phyloP scores from a whole-genome alignment of 1,140 invertebrate species.

The Scaptomyza graminum region DNA sequence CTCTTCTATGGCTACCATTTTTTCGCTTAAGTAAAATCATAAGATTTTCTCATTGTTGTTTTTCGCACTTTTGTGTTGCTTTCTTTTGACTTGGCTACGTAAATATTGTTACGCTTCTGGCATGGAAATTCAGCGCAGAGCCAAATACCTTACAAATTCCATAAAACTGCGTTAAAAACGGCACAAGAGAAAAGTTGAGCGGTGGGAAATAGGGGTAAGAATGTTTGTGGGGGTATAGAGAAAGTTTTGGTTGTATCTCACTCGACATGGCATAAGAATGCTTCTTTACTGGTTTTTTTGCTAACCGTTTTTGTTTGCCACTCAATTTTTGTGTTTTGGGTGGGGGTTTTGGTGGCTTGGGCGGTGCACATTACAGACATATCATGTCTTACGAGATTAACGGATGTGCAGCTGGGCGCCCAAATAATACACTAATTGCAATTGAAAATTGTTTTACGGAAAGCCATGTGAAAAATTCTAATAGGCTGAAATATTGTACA shows the following conservation, averaged over 20 bases:
- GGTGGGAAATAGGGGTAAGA: neutral
- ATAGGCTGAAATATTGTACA: neutral
- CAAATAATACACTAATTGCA: neutral
- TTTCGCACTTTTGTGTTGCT: constrained; percentile 24
- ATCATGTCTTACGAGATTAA: constrained; percentile 16
- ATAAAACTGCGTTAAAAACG: constrained; percentile 31
- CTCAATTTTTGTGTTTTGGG: constrained; percentile 16
- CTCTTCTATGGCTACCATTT: constrained; percentile 13
- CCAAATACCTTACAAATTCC: constrained; percentile 24
- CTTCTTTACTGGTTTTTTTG: neutral
- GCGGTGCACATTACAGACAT: constrained; percentile 14
- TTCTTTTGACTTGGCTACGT: constrained; percentile 54
- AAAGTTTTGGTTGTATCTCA: constrained; percentile 28
- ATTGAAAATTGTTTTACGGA: constrained; percentile 12
- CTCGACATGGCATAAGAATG: constrained; percentile 23
- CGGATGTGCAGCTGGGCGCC: neutral
- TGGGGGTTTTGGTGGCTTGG: constrained; percentile 3
- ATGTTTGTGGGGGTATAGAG: neutral
- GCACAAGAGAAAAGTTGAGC: neutral
- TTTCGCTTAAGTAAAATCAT: constrained; percentile 34
- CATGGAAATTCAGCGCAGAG: constrained; percentile 41
- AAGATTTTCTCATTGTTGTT: constrained; percentile 56
- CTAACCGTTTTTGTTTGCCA: constrained; percentile 10
- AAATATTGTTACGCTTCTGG: constrained; percentile 66
- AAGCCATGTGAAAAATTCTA: neutral